Evolutionary conservation across 2,113 vertebrate species (phyloP), one percentile per base, ranked within the genome.

Genomic region (Cacatua alba): DNA sequence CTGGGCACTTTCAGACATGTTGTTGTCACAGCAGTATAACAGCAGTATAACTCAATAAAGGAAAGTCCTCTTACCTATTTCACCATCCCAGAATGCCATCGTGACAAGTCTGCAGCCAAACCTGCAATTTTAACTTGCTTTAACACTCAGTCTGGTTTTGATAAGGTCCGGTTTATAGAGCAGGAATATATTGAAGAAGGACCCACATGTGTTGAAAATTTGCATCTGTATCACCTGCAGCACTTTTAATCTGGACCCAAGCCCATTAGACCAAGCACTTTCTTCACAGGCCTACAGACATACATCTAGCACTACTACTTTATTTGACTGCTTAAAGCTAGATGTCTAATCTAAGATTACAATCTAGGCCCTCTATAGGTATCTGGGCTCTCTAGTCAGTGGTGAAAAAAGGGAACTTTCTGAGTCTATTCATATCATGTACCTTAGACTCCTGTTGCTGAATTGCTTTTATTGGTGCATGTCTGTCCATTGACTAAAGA

Each of bases 1-100:
- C 1, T 3, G 25, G 4, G 23, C 0, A 0, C 18, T 24, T 35
- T 29, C 77, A 92, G 41, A 81, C 17, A 37, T 11, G 14, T 11
- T 55, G 23, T 16, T 86, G 26, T 82, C 48, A 41, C 0, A 0
- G 37, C 49, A 39, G 6, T 15, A 28, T 17, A 21, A 4, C 18
- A 0, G 37, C 49, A 39, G 6, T 15, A 28, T 17, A 21, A 4
- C 18, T 43, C 3, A 0, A 26, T 24, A 49, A 53, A 70, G 20
- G 19, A 69, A 41, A 4, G 1, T 53, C 64, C 10, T 33, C 63
- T 65, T 7, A 35, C 10, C n/a, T 13, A 6, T 65, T 11, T 24
- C 72, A 71, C 28, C 13, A n/a, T 35, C 31, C 20, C 35, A n/a
- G 21, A 48, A 17, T 3, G 29, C 9, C 53, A 37, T 4, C 0